Conservation (phyloP, 2,113 vertebrate species). For the Thamnophis sirtalis region DNA sequence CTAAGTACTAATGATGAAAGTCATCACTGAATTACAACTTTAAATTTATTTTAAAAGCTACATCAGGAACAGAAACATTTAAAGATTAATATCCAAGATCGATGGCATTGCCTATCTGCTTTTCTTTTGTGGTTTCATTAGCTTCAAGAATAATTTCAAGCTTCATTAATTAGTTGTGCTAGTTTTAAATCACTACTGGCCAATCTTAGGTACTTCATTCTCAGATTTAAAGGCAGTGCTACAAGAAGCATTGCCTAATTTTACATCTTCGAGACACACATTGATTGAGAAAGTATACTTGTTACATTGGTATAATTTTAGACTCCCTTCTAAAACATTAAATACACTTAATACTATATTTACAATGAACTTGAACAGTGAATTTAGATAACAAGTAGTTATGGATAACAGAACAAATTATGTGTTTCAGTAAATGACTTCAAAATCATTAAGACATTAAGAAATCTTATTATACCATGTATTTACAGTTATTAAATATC, state of each 20-base stretch:
- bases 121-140: neutral
- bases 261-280: neutral
- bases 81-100: neutral
- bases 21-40: neutral
- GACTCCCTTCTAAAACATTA: neutral
- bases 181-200: neutral
- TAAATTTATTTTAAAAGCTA: neutral
- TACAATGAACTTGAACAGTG: neutral
- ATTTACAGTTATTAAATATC: neutral
- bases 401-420: neutral
- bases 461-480: neutral
- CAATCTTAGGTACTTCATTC: neutral
- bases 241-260: neutral
- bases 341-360: neutral
- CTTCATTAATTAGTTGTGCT: neutral
- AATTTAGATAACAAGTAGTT: neutral
- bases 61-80: neutral
- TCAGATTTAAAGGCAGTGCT: neutral
- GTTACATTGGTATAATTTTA: neutral
- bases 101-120: neutral
- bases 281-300: neutral
- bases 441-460: neutral
- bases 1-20: neutral
- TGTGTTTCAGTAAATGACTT: neutral
- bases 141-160: neutral